Evolutionary conservation across 2,113 vertebrate genomes (phyloP), one percentile per base, ranked within the genome.

Genomic region (Cochlearius cochlearius): DNA sequence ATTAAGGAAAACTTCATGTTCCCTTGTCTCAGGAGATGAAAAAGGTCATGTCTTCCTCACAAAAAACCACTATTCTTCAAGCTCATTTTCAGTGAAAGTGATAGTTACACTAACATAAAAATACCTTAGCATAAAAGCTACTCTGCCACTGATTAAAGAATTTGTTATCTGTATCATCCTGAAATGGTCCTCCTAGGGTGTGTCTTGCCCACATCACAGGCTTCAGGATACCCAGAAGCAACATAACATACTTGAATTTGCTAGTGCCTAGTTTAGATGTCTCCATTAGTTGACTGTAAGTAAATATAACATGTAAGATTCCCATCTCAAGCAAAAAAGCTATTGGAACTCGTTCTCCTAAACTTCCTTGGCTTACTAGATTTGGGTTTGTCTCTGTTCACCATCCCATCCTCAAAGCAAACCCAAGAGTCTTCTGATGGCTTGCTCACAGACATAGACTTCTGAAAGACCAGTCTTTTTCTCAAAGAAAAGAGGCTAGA

Each of bases 131-230:
- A 91, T 67, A 94, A 89, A 92, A 89, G n/a, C 60, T 92, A 67
- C 69, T 45, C 41, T 72, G 29, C 8, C 39, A 50, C 63, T 60
- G 83, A 84, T 81, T 78, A 81, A 87, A 64, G 49, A 75, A 82
- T 67, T n/a, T 23, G 25, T 77, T 75, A 87, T 64, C 77, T 34
- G 5, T 49, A 78, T 49, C 49, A 75, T 81, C 71, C 86, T 85
- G 56, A 78, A 81, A 56, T 3, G 1, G 43, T 39, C 32, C 23
- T 86, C 55, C 52, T 30, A 77, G 53, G 91, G 80, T 29, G 68
- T 59, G 69, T 23, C 80, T 63, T 74, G 89, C 47, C 95, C 87
- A 87, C 87, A 90, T 93, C 80, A 95, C 7, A 95, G 66, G 78
- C 34, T 64, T 72, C 52, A 90, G 49, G 36, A 94, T 58, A 43